Evolutionary conservation across 2,888 invertebrate species (phyloP).

Genomic region (Eupithecia insigniata): DNA sequence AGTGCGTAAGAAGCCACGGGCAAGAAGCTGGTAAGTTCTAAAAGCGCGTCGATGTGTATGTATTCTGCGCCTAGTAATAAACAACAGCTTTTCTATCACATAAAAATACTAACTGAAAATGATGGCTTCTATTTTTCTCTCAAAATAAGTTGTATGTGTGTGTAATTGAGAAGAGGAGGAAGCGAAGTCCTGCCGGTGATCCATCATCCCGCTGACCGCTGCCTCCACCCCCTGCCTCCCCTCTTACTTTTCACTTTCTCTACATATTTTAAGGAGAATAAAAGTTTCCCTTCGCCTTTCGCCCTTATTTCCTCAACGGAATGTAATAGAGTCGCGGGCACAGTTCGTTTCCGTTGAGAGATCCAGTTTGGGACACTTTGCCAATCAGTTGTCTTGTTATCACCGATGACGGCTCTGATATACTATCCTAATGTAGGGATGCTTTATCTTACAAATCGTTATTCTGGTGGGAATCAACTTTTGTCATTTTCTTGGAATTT

Average conservation of each 20-base stretch:
- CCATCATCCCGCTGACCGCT: constrained; percentile 84
- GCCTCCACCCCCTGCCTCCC: constrained; percentile 59
- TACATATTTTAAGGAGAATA: constrained; percentile 85
- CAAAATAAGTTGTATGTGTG: constrained; percentile 59
- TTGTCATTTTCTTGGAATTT: constrained; percentile 47
- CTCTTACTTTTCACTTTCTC: constrained; percentile 84
- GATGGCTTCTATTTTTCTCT: constrained; percentile 42
- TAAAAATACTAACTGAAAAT: constrained; percentile 40
- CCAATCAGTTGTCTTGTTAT: constrained; percentile 72
- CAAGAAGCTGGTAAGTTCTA: background rate
- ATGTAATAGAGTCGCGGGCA: constrained; percentile 68
- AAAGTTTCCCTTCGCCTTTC: constrained; percentile 77
- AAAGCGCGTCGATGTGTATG: background rate
- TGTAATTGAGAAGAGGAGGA: constrained; percentile 78
- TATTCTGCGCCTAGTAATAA: background rate
- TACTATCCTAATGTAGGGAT: constrained; percentile 62
- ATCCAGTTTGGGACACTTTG: constrained; percentile 56
- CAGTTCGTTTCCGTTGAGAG: constrained; percentile 59
- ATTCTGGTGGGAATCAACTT: constrained; percentile 67
- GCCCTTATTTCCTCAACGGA: constrained; percentile 71
- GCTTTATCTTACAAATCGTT: constrained; percentile 61
- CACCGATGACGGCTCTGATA: constrained; percentile 59
- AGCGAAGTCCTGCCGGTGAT: constrained; percentile 76
- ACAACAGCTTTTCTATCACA: constrained; percentile 21
- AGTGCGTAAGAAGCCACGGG: background rate